Evolutionary conservation across 2,113 vertebrate species (phyloP).

Genomic region (Ceyx cyanopectus): DNA sequence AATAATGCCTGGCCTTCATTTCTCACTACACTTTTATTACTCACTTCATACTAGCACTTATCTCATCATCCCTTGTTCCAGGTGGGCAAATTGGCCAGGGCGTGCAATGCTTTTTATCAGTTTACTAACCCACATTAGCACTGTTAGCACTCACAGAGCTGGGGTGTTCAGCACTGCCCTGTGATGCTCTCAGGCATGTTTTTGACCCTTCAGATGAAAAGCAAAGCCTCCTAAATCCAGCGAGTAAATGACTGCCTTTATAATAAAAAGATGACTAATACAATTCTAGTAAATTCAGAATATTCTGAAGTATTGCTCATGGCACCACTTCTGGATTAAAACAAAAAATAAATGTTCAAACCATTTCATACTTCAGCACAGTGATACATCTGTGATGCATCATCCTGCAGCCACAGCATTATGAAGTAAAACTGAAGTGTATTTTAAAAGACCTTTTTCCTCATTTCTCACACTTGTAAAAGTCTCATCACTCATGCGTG

Average conservation of each 20-base stretch:
- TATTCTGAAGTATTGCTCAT: conserved; percentile 11
- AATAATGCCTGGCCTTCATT: background rate
- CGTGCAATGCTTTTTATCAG: background rate
- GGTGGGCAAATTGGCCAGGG: background rate
- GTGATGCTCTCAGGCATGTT: background rate
- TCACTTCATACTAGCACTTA: background rate
- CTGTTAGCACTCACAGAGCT: background rate
- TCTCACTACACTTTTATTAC: background rate
- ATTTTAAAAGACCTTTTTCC: conserved; percentile 35
- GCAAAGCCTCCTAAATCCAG: background rate
- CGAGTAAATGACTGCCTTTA: conserved; percentile 18
- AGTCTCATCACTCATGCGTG: conserved; percentile 6
- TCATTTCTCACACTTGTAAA: conserved; percentile 1
- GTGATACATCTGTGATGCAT: conserved; percentile 19
- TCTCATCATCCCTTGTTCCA: background rate
- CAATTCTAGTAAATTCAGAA: conserved; percentile 8
- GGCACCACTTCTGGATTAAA: background rate
- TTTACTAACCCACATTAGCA: background rate
- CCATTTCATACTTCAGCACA: background rate
- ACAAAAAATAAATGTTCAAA: conserved; percentile 56
- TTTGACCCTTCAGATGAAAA: conserved; percentile 45
- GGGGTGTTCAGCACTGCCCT: background rate
- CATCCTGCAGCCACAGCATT: background rate
- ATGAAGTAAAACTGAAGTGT: conserved; percentile 11
- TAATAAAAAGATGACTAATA: conserved; percentile 32